Evolutionary conservation across 2,888 invertebrate species (phyloP).

Genomic region (Epsilonema sp.): DNA sequence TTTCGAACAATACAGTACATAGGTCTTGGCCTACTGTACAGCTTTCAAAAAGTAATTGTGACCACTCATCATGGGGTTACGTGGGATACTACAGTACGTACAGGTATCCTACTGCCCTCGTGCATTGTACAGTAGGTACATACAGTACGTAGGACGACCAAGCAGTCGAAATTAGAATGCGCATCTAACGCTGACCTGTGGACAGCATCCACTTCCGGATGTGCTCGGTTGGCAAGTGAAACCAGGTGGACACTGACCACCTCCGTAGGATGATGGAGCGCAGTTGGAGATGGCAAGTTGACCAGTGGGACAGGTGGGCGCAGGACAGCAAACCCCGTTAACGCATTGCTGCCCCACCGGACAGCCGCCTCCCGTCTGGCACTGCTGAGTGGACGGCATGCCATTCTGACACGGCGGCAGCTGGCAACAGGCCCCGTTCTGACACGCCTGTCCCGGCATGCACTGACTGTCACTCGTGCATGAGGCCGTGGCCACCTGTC

Average conservation of each 20-base stretch:
- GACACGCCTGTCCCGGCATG: conserved; percentile 17
- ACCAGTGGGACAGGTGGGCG: conserved; percentile 23
- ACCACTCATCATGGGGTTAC: too few relatives aligned
- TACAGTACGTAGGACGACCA: too few relatives aligned
- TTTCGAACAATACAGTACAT: background rate
- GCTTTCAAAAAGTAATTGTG: background rate
- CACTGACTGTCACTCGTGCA: conserved; percentile 14
- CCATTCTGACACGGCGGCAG: conserved; percentile 16
- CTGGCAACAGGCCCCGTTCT: conserved; percentile 18
- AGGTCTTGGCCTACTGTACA: background rate
- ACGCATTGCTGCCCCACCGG: conserved; percentile 14
- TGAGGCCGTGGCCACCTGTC: background rate
- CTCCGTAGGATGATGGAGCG: too few relatives aligned
- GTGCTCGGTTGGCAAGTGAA: conserved; percentile 18
- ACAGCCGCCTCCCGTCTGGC: background rate
- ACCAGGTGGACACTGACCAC: conserved; percentile 20
- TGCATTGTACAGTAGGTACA: too few relatives aligned
- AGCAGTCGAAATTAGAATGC: too few relatives aligned
- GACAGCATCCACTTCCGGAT: background rate
- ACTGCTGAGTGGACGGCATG: conserved; percentile 5
- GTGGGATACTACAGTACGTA: too few relatives aligned
- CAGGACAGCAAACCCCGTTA: conserved; percentile 24
- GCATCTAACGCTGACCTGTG: too few relatives aligned
- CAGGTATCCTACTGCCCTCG: too few relatives aligned
- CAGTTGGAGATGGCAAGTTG: conserved; percentile 11